Evolutionary conservation across 1,140 invertebrate species (phyloP).

Genomic region (Trachymyrmex septentrionalis): DNA sequence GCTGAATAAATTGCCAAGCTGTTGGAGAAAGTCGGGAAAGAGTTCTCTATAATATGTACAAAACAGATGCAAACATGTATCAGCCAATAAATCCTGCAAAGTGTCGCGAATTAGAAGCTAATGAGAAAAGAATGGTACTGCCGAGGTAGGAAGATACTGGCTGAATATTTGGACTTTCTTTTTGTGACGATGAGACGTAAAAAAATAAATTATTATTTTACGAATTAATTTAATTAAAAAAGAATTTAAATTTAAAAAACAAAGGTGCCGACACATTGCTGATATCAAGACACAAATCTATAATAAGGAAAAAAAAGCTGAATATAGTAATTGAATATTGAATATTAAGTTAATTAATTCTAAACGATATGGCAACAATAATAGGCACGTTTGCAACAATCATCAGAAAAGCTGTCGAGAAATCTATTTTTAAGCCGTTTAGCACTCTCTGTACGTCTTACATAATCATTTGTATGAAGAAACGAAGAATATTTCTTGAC

Average conservation of each 20-base stretch:
- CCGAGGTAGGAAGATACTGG: not conserved
- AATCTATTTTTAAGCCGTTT: conserved; percentile 5
- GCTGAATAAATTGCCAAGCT: not conserved
- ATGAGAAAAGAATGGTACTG: not conserved
- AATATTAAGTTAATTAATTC: not conserved
- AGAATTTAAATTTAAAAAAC: not conserved
- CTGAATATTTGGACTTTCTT: not conserved
- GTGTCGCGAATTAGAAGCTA: conserved; percentile 17
- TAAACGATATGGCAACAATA: not conserved
- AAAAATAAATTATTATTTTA: not conserved
- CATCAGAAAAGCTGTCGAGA: not conserved
- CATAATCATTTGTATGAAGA: not conserved
- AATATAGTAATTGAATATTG: not conserved
- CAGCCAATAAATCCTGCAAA: not conserved
- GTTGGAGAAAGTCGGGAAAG: not conserved
- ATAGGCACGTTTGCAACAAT: not conserved
- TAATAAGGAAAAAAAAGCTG: not conserved
- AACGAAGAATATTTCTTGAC: not conserved
- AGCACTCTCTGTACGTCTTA: not conserved
- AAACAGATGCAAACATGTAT: not conserved
- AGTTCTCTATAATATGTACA: not conserved
- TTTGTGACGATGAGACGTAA: not conserved
- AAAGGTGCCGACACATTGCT: not conserved
- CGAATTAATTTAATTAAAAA: too few relatives aligned
- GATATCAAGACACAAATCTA: not conserved